phyloP scores from a whole-genome alignment of 2,888 invertebrate species.

The Portevinia maculata region DNA sequence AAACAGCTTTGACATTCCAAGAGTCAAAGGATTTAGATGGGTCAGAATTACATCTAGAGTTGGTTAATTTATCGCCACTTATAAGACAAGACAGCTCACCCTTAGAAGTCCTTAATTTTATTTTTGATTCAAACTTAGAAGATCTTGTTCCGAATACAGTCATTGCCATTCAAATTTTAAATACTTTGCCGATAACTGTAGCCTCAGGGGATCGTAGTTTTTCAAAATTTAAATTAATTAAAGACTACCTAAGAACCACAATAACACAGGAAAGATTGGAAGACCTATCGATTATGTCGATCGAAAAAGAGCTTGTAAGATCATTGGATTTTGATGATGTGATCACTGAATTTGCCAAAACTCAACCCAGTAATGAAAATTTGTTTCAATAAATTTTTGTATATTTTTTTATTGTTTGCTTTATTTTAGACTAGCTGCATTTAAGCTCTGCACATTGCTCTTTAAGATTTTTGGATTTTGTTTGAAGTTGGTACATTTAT shows the following conservation, averaged over 20 bases:
- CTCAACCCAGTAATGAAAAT: too few relatives aligned
- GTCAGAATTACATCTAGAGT: conserved; percentile 10
- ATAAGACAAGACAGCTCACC: conserved; percentile 7
- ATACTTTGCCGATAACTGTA: conserved; percentile 18
- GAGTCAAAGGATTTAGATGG: conserved; percentile 23
- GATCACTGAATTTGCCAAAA: too few relatives aligned
- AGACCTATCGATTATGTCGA: conserved; percentile 31
- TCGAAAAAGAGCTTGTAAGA: conserved; percentile 31
- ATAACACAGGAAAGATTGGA: conserved; percentile 31
- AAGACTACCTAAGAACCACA: conserved; percentile 29
- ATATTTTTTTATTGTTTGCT: too few relatives aligned
- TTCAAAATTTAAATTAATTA: too few relatives aligned
- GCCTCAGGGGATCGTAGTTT: conserved; percentile 35
- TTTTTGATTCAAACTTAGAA: too few relatives aligned
- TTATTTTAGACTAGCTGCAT: too few relatives aligned
- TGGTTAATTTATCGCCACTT: conserved; percentile 4
- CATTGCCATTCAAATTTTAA: conserved; percentile 31
- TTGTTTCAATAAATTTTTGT: too few relatives aligned
- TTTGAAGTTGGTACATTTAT: too few relatives aligned
- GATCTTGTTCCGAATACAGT: conserved; percentile 13
- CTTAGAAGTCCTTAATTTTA: conserved; percentile 1
- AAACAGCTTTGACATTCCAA: conserved; percentile 1
- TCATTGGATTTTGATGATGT: conserved; percentile 22
- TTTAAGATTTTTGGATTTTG: too few relatives aligned
- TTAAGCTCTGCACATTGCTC: too few relatives aligned